Evolutionary conservation across 1,140 invertebrate species (phyloP), one percentile per base, ranked within the genome.

Genomic region (Drosophila nebulosa): DNA sequence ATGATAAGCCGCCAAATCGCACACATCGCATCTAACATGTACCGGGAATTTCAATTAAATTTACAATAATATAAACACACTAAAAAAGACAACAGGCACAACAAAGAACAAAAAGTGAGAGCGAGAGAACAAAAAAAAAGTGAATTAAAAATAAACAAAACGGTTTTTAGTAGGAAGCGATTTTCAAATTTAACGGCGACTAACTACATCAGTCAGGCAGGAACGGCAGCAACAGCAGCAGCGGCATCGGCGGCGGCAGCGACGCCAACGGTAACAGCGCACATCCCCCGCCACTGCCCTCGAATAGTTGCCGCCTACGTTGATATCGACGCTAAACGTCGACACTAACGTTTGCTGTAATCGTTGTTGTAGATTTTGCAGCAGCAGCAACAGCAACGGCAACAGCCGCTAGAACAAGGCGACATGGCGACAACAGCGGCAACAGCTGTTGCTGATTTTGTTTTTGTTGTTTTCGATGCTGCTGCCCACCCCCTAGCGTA

Each of bases 141-240:
- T 74, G 71, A 74, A 74, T 74, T 60, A 74, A 74, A 74, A 66
- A 67, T 67, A 74, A 74, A 74, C 71, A 74, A 74, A 67, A 66
- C 63, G 14, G 2, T 55, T 59, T 60, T 74, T 74, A 64, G 55
- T 55, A 16, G 52, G 24, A 55, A 30, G 52, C 26, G 52, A 55
- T 55, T 55, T 30, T 32, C 52, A 55, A 55, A 55, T 55, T 55
- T 26, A 55, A 30, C 52, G 52, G 22, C 52, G 14, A 30, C 51
- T 53, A 53, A 30, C 57, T 59, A 59, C 22, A 59, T n/a, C n/a
- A 14, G 12, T 7, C 14, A 16, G n/a, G n/a, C 57, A 18, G 21
- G 32, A 39, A 36, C 57, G 21, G 10, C 22, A n/a, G 21, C 32
- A 3, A 12, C 30, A 30, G 30, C 14, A 24, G 12, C 5, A 21